Percentiles rank a stretch among this genome's conserved stretches.
These are phyloP conservation scores for Rhinolophus sinicus DNA, from an alignment of 2,113 vertebrate species.

Conservation along the genomic window DNA sequence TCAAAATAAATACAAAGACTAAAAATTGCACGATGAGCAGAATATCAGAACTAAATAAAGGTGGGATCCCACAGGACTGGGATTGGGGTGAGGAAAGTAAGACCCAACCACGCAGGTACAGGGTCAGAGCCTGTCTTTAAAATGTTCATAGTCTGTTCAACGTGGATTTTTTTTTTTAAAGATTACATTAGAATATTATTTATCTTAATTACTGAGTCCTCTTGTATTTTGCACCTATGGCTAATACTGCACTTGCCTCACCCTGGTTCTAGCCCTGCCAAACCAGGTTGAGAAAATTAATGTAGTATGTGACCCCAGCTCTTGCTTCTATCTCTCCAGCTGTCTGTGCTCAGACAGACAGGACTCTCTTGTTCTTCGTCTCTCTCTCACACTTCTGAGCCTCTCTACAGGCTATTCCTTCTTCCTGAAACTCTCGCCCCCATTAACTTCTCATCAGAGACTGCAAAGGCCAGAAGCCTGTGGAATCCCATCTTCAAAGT, in stretches of 20 bases:
- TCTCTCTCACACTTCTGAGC: not conserved
- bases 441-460: not conserved
- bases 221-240: not conserved
- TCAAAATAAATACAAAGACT: not conserved
- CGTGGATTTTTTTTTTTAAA: not conserved
- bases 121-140: not conserved
- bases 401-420: not conserved
- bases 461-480: not conserved
- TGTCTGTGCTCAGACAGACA: not conserved
- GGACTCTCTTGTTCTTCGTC: too few relatives aligned
- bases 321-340: not conserved
- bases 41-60: not conserved
- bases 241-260: accelerated
- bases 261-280: not conserved
- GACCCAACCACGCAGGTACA: accelerated
- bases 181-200: not conserved
- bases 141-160: too few relatives aligned
- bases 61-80: not conserved
- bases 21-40: not conserved
- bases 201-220: not conserved
- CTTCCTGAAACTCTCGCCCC: not conserved
- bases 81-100: not conserved
- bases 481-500: not conserved
- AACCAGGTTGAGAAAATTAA: not conserved
- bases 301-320: accelerated